phyloP scores from a whole-genome alignment of 2,797 vertebrate genomes.

The Cryptoprocta ferox region DNA sequence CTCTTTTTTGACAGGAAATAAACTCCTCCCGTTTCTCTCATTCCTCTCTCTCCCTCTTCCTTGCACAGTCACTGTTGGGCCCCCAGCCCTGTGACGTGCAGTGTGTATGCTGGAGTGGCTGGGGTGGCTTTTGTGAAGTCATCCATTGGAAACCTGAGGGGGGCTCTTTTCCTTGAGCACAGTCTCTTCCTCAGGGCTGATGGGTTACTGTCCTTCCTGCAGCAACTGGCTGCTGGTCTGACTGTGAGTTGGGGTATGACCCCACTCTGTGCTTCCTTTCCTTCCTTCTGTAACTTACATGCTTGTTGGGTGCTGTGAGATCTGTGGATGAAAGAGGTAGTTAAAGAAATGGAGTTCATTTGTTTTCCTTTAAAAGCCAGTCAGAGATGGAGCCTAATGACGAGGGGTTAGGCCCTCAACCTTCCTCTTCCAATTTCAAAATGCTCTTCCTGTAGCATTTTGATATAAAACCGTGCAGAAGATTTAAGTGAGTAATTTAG shows the following conservation, averaged over 20 bases:
- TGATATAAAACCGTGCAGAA: neutral
- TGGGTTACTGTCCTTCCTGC: neutral
- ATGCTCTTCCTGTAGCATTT: constrained; percentile 21
- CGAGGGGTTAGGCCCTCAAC: neutral
- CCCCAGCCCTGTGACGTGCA: too few species aligned
- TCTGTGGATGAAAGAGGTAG: neutral
- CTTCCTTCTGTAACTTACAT: neutral
- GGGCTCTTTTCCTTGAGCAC: neutral
- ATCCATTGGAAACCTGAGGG: neutral
- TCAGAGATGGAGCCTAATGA: neutral
- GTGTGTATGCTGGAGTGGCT: rapidly evolving
- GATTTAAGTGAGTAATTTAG: neutral
- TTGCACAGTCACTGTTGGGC: neutral
- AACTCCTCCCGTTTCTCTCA: neutral
- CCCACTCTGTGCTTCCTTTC: neutral
- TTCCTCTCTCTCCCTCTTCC: neutral
- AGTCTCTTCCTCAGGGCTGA: neutral
- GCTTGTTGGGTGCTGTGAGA: neutral
- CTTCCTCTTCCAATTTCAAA: neutral
- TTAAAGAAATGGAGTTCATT: neutral
- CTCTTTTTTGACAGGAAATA: neutral
- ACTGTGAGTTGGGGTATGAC: neutral
- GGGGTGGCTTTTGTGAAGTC: neutral
- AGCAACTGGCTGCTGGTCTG: neutral
- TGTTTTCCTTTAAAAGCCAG: neutral